These are phyloP conservation scores for Acleris holmiana DNA, from an alignment of 2,888 invertebrate genomes.

Conservation along the genomic window DNA sequence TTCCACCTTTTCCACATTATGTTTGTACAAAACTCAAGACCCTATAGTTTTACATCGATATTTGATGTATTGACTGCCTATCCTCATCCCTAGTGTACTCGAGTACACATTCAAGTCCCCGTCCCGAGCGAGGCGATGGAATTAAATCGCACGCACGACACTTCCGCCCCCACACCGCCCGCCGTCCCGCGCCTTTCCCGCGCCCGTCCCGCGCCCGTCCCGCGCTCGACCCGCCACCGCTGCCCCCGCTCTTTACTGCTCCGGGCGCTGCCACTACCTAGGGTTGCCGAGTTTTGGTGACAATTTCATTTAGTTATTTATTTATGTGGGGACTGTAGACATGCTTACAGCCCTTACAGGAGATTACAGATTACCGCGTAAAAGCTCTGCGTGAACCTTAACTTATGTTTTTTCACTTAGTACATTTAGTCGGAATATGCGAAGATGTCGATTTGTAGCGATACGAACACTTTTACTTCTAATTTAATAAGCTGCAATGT, in stretches of 20 bases:
- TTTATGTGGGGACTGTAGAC: too few relatives aligned
- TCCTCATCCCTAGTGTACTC: slow-evolving; percentile 31
- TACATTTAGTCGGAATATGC: too few relatives aligned
- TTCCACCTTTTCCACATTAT: too few relatives aligned
- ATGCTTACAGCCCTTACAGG: too few relatives aligned
- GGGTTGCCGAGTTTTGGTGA: slow-evolving; percentile 17
- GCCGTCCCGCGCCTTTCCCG: slow-evolving; percentile 47
- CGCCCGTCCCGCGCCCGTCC: slow-evolving; percentile 47
- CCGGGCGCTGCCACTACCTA: slow-evolving; percentile 36
- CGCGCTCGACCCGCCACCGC: slow-evolving; percentile 21
- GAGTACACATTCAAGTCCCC: slow-evolving; percentile 51
- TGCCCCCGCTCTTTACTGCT: slow-evolving; percentile 42
- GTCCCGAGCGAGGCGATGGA: slow-evolving; percentile 78
- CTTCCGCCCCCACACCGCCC: slow-evolving; percentile 62
- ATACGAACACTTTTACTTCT: too few relatives aligned
- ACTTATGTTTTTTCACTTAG: too few relatives aligned
- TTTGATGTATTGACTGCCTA: background rate
- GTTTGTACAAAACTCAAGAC: too few relatives aligned
- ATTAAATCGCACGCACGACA: slow-evolving; percentile 83
- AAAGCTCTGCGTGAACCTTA: too few relatives aligned
- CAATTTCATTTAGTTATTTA: slow-evolving; percentile 3
- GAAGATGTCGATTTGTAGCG: too few relatives aligned
- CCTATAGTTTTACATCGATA: background rate
- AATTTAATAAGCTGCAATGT: too few relatives aligned
- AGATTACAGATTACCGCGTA: too few relatives aligned